These are phyloP conservation scores for Phasia obesa DNA, from an alignment of 2,888 invertebrate genomes.

Conservation along the genomic window DNA sequence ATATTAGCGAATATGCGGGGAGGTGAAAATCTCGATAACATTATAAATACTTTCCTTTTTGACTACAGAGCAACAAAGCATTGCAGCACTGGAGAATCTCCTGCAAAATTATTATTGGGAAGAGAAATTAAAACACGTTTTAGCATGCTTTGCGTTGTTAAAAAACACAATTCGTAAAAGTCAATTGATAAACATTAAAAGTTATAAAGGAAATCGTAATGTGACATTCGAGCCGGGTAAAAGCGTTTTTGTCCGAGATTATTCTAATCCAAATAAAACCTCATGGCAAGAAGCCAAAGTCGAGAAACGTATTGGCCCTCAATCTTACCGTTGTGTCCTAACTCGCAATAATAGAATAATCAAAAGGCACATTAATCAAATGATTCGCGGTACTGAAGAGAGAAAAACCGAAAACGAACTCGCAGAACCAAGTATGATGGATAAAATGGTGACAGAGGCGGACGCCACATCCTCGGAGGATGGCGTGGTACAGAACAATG, in stretches of 20 bases:
- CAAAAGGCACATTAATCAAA: conserved; percentile 21
- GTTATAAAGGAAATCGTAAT: conserved; percentile 14
- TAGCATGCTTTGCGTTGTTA: conserved; percentile 29
- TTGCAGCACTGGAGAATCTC: conserved; percentile 35
- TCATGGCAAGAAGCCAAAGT: conserved; percentile 19
- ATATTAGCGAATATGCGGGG: not conserved
- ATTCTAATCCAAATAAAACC: conserved; percentile 36
- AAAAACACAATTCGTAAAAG: conserved; percentile 15
- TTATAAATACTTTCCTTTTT: conserved; percentile 39
- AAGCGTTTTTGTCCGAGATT: conserved; percentile 30
- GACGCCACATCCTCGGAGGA: too few species aligned
- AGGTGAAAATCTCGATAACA: conserved; percentile 19
- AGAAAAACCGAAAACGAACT: not conserved
- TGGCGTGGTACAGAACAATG: too few species aligned
- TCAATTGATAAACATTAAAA: conserved; percentile 12
- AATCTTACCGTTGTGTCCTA: not conserved
- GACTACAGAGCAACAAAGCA: conserved; percentile 36
- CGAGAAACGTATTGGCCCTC: too few species aligned
- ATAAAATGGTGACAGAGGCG: too few species aligned
- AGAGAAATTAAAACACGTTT: too few species aligned
- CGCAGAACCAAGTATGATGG: not conserved
- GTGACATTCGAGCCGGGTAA: not conserved
- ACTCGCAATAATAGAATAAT: conserved; percentile 12
- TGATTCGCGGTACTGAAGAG: conserved; percentile 12
- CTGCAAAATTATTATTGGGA: too few species aligned